Conservation (phyloP, 2,113 vertebrate species). For the Ascaphus truei region DNA sequence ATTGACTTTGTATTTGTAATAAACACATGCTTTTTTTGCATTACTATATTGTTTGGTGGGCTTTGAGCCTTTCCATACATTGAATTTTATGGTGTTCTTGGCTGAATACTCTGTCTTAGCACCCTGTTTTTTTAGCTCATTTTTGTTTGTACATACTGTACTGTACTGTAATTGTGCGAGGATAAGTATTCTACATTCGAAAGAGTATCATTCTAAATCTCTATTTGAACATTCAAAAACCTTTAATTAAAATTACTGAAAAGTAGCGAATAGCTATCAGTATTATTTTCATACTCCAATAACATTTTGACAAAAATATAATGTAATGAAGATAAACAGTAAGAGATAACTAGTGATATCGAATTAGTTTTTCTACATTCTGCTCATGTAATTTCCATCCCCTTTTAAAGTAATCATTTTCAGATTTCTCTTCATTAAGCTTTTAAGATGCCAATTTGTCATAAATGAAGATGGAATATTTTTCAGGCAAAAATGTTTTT, state of each 20-base stretch:
- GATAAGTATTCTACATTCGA: too few relatives aligned
- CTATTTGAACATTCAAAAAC: too few relatives aligned
- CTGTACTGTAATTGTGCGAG: too few relatives aligned
- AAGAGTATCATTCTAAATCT: too few relatives aligned
- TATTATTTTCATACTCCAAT: slow-evolving; percentile 18
- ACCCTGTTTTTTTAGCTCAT: too few relatives aligned
- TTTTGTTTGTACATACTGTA: too few relatives aligned
- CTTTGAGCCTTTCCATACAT: too few relatives aligned
- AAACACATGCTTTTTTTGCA: too few relatives aligned
- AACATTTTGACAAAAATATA: slow-evolving; percentile 17
- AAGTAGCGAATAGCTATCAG: neutral
- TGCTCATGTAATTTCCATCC: slow-evolving; percentile 11
- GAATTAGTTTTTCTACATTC: neutral
- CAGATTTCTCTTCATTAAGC: slow-evolving; percentile 33
- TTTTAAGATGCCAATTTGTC: slow-evolving; percentile 30
- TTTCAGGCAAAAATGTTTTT: neutral
- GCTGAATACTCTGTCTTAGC: too few relatives aligned
- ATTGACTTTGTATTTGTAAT: too few relatives aligned
- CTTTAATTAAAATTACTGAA: slow-evolving; percentile 8
- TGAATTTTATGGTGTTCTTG: too few relatives aligned
- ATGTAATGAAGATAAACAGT: slow-evolving; percentile 31
- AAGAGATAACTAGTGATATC: slow-evolving; percentile 20
- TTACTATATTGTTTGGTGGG: too few relatives aligned
- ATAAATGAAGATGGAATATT: slow-evolving; percentile 32
- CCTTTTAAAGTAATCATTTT: slow-evolving; percentile 33